These are phyloP conservation scores for Proisotoma minuta DNA, from an alignment of 2,888 invertebrate genomes.

Conservation along the genomic window DNA sequence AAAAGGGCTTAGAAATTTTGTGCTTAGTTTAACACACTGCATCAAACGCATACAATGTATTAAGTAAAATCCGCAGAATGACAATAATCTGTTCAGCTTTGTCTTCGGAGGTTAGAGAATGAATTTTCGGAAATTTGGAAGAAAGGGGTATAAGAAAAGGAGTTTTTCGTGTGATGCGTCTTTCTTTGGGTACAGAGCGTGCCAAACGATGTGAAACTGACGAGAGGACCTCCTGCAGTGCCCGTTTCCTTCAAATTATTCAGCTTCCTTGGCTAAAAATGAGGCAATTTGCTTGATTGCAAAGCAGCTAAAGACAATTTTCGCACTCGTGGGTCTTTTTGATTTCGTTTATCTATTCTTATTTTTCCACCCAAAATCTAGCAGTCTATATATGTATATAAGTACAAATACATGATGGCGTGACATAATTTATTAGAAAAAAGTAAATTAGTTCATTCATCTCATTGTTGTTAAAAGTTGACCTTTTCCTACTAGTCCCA, in stretches of 20 bases:
- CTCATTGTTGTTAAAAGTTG: neutral
- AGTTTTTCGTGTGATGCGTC: neutral
- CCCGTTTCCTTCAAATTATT: conserved; percentile 43
- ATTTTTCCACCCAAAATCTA: conserved; percentile 18
- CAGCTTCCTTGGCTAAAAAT: conserved; percentile 34
- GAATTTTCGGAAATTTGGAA: no score
- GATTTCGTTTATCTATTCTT: conserved; percentile 13
- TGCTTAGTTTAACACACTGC: no score
- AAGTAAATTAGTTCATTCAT: neutral
- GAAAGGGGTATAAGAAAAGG: neutral
- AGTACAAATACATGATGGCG: no score
- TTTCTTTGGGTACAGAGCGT: no score
- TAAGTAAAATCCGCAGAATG: conserved; percentile 19
- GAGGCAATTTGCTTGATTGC: conserved; percentile 36
- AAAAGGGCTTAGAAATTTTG: neutral
- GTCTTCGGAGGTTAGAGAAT: no score
- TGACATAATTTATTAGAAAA: neutral
- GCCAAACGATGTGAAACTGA: conserved; percentile 46
- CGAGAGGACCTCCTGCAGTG: conserved; percentile 43
- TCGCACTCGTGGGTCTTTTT: conserved; percentile 22
- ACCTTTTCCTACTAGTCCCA: neutral
- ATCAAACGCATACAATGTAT: no score
- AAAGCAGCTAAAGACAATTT: conserved; percentile 41
- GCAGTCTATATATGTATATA: no score
- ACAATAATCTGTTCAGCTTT: conserved; percentile 27